Conservation (phyloP, 2,888 invertebrate genomes). For the Acleris laterana region DNA sequence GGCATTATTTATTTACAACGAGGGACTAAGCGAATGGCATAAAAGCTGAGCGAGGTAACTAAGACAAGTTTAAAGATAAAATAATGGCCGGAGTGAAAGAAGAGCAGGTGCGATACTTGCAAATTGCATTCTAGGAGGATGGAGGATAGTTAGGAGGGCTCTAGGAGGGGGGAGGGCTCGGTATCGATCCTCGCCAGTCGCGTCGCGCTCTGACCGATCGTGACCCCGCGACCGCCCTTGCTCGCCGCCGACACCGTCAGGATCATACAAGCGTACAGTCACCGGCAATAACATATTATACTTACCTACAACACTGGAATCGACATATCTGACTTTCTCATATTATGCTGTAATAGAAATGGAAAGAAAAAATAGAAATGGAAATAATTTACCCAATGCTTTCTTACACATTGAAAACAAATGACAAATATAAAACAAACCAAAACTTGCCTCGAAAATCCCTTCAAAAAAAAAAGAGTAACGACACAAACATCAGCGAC, state of each 20-base stretch:
- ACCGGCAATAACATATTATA: too few relatives aligned
- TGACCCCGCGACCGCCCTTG: constrained; percentile 66
- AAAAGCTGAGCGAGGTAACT: constrained; percentile 39
- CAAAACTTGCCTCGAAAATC: too few relatives aligned
- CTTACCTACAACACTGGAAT: too few relatives aligned
- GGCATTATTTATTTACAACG: constrained; percentile 21
- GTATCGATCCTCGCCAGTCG: constrained; percentile 76
- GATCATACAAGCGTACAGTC: too few relatives aligned
- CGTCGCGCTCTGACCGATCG: constrained; percentile 77
- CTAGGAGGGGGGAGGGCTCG: constrained; percentile 50
- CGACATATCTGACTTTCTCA: too few relatives aligned
- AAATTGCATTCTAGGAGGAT: constrained; percentile 58
- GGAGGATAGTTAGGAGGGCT: constrained; percentile 39
- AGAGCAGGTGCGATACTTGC: constrained; percentile 50
- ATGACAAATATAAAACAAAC: too few relatives aligned
- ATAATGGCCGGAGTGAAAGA: constrained; percentile 36
- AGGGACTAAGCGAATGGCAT: constrained; percentile 40
- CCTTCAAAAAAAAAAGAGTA: too few relatives aligned
- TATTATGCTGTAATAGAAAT: too few relatives aligned
- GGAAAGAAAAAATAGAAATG: too few relatives aligned
- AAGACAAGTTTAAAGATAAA: constrained; percentile 39
- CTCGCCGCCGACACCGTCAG: not conserved
- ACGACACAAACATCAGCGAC: too few relatives aligned
- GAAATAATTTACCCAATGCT: too few relatives aligned
- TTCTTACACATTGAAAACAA: too few relatives aligned